Conservation (phyloP, 2,888 invertebrate species). For the Acronicta leporina region DNA sequence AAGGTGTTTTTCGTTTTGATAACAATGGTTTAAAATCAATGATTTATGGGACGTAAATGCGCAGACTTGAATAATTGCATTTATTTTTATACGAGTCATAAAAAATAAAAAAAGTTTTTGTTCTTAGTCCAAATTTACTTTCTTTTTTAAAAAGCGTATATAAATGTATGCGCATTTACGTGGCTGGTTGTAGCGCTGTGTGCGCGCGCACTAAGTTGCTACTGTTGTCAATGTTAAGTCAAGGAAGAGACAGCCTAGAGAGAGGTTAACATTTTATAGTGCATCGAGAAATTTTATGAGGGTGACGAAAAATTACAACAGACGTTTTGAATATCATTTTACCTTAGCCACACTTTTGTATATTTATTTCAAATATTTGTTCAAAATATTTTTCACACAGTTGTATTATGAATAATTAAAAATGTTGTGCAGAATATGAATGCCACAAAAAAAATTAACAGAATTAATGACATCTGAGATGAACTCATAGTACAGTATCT, state of each 20-base stretch:
- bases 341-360: background rate
- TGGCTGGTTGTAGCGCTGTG: slow-evolving; percentile 72
- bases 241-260: slow-evolving; percentile 67
- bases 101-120: too few relatives aligned
- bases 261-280: slow-evolving; percentile 47
- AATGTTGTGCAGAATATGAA: background rate
- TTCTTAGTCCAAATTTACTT: background rate
- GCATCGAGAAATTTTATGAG: slow-evolving; percentile 56
- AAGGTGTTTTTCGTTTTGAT: slow-evolving; percentile 49
- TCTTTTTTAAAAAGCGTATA: background rate
- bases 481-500: background rate
- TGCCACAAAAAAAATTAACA: background rate
- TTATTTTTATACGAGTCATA: too few relatives aligned
- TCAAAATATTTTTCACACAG: background rate
- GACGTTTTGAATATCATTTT: background rate
- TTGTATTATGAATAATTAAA: background rate
- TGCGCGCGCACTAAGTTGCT: slow-evolving; percentile 79
- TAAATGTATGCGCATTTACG: slow-evolving; percentile 65
- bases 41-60: slow-evolving; percentile 52
- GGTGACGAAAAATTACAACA: too few relatives aligned
- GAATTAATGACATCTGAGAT: background rate
- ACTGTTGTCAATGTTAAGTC: slow-evolving; percentile 82
- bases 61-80: slow-evolving; percentile 33
- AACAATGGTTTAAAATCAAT: slow-evolving; percentile 52
- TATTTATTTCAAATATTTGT: background rate